A percentile compares a stretch with the other conserved stretches of the same genome.
phyloP scores from a whole-genome alignment of 2,888 invertebrate species.

The Psylliodes chrysocephalus region DNA sequence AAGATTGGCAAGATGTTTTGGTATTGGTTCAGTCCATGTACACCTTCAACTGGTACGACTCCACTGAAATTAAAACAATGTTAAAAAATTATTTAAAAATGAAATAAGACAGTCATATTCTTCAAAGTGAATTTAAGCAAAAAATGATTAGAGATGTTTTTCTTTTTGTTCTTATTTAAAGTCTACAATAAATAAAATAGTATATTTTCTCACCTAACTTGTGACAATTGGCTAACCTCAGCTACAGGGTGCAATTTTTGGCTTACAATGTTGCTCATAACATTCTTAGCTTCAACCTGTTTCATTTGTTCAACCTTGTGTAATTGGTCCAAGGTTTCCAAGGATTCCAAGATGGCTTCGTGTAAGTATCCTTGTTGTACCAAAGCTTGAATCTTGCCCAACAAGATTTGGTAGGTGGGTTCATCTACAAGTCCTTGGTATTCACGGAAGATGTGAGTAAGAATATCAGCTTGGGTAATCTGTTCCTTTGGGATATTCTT shows the following conservation, averaged over 20 bases:
- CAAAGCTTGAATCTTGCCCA: slow-evolving; percentile 5
- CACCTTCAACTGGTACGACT: slow-evolving; percentile 2
- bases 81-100: too few relatives aligned
- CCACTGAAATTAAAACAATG: slow-evolving; percentile 2
- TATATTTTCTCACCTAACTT: slow-evolving; percentile 8
- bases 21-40: background rate
- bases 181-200: too few relatives aligned
- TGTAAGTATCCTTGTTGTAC: background rate
- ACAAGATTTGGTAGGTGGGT: background rate
- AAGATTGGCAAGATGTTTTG: background rate
- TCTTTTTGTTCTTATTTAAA: too few relatives aligned
- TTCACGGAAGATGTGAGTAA: background rate
- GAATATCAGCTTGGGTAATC: background rate
- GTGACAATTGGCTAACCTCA: background rate
- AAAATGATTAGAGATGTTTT: too few relatives aligned
- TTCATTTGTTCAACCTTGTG: background rate
- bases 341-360: background rate
- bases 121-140: too few relatives aligned
- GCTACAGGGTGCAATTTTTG: background rate
- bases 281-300: background rate
- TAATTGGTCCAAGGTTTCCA: background rate
- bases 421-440: slow-evolving; percentile 8
- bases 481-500: background rate
- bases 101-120: too few relatives aligned
- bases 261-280: background rate